phyloP scores from a whole-genome alignment of 2,797 vertebrate species.

The Hapalemur alaotrensis region DNA sequence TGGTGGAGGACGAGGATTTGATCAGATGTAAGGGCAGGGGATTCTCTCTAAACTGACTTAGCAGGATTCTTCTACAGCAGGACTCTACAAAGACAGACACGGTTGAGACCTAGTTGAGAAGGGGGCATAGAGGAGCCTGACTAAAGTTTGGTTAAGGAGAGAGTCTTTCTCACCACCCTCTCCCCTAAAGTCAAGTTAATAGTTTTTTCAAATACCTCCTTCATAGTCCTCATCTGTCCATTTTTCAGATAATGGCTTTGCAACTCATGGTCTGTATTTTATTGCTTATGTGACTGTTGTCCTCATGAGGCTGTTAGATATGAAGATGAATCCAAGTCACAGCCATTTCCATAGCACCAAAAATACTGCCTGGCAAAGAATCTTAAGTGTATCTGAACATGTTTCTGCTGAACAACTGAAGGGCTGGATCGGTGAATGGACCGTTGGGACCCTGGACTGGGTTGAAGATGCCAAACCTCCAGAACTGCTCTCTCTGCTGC shows the following conservation, averaged over 20 bases:
- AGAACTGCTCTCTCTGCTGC: not conserved
- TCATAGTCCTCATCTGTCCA: not conserved
- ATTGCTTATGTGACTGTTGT: not conserved
- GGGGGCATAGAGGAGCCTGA: not conserved
- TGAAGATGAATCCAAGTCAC: not conserved
- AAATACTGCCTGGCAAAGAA: not conserved
- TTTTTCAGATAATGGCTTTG: slow-evolving; percentile 8
- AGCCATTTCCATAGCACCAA: not conserved
- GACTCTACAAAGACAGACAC: not conserved
- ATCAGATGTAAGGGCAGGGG: not conserved
- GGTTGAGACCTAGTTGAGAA: not conserved
- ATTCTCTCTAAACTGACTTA: not conserved
- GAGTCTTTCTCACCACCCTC: not conserved
- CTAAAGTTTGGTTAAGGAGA: not conserved
- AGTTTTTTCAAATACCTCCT: not conserved
- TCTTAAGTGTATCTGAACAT: not conserved
- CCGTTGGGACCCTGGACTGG: not conserved
- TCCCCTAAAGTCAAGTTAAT: not conserved
- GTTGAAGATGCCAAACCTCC: not conserved
- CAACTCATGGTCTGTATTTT: not conserved
- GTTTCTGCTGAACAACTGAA: slow-evolving; percentile 34
- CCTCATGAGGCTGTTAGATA: not conserved
- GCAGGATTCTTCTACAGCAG: not conserved
- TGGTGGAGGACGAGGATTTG: not conserved
- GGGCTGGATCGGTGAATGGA: not conserved